A percentile compares a stretch with the other conserved stretches of the same genome.
These are phyloP conservation scores for Adelognathus sp. DNA, from an alignment of 2,888 invertebrate species.

Conservation along the genomic window DNA sequence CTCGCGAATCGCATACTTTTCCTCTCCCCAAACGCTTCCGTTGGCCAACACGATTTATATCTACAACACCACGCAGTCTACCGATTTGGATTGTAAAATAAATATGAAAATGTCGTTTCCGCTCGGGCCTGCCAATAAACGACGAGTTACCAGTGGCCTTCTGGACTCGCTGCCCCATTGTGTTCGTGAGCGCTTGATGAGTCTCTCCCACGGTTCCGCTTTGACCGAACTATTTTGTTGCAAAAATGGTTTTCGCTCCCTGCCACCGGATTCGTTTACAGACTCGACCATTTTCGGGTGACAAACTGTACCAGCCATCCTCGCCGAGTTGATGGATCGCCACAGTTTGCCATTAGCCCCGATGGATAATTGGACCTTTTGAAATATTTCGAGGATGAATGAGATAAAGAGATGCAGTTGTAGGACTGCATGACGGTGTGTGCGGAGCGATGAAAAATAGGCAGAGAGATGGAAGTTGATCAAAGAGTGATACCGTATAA, in stretches of 20 bases:
- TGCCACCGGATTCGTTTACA: slow-evolving; percentile 27
- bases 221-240: slow-evolving; percentile 43
- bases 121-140: slow-evolving; percentile 48
- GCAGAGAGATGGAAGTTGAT: slow-evolving; percentile 14
- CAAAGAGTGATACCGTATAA: slow-evolving; percentile 57
- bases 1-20: not conserved
- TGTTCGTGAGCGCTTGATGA: slow-evolving; percentile 46
- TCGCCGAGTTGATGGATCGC: slow-evolving; percentile 32
- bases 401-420: slow-evolving; percentile 14
- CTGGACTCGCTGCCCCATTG: slow-evolving; percentile 28
- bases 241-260: slow-evolving; percentile 14
- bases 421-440: not conserved
- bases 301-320: not conserved
- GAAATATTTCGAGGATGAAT: not conserved
- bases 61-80: slow-evolving; percentile 25
- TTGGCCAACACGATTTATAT: slow-evolving; percentile 44
- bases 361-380: slow-evolving; percentile 18
- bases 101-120: slow-evolving; percentile 62
- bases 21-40: slow-evolving; percentile 11
- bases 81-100: slow-evolving; percentile 59
- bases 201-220: slow-evolving; percentile 23
- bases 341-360: slow-evolving; percentile 19
- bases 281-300: slow-evolving; percentile 44
- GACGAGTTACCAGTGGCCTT: slow-evolving; percentile 44
- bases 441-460: not conserved